Evolutionary conservation across 1,140 invertebrate species (phyloP).

Genomic region (Drosophila sulfurigaster): DNA sequence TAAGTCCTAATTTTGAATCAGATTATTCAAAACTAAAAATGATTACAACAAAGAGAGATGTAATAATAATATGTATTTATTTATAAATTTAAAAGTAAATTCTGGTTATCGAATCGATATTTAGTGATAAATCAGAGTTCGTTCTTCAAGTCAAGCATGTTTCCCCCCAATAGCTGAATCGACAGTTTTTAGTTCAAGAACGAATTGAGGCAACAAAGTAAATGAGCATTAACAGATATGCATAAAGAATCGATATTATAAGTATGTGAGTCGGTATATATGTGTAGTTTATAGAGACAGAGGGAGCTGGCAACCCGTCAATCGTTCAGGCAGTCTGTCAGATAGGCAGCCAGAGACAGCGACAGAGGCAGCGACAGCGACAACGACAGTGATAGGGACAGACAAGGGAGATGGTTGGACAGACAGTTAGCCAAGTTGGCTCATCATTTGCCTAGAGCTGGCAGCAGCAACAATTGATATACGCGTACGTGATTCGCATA

Average conservation of each 20-base stretch:
- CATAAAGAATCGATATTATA: conserved; percentile 34
- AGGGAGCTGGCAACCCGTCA: conserved; percentile 27
- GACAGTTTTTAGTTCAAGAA: conserved; percentile 3
- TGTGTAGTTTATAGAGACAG: conserved; percentile 24
- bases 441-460: conserved; percentile 72
- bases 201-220: conserved; percentile 6
- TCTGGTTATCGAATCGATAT: no score
- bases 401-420: conserved; percentile 3
- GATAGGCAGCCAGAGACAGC: conserved; percentile 15
- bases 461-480: conserved; percentile 79
- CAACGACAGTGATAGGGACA: conserved; percentile 27
- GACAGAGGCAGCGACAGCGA: conserved; percentile 18
- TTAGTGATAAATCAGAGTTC: background rate
- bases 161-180: background rate
- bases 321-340: conserved; percentile 33
- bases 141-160: background rate
- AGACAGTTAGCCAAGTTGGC: conserved; percentile 39
- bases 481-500: conserved; percentile 71
- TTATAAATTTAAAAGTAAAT: no score
- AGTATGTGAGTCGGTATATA: background rate
- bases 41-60: no score
- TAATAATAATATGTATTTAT: no score
- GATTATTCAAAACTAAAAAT: no score
- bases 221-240: conserved; percentile 28
- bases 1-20: no score